Evolutionary conservation across 64 coral and sea anemone genomes (phyloP).

Genomic region (Stichodactyla mertensii): DNA sequence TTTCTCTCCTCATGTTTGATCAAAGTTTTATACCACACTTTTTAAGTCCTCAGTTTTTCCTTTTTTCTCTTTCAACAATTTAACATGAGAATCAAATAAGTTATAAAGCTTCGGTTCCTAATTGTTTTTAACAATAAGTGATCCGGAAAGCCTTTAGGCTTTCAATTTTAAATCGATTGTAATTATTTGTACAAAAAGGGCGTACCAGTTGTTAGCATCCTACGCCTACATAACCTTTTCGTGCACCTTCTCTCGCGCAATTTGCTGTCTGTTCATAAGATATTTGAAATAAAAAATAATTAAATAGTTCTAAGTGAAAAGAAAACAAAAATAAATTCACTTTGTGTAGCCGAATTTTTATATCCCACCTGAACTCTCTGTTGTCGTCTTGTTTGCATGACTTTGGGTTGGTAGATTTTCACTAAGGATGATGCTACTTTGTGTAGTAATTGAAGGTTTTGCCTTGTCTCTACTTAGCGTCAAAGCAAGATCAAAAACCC

Average conservation of each 20-base stretch:
- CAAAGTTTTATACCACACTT: background rate
- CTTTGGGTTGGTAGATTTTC: background rate
- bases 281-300: background rate
- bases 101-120: background rate
- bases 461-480: background rate
- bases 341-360: background rate
- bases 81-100: background rate
- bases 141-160: background rate
- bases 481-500: background rate
- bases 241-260: background rate
- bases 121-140: background rate
- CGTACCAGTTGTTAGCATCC: background rate
- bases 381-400: background rate
- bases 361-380: background rate
- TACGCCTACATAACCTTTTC: background rate
- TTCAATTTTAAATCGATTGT: background rate
- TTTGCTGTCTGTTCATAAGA: background rate
- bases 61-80: background rate
- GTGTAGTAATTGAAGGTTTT: background rate
- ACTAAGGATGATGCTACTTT: background rate
- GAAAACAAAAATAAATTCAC: background rate
- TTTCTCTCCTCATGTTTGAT: background rate
- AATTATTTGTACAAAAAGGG: background rate
- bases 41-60: background rate
- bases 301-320: background rate